phyloP scores from a whole-genome alignment of 2,113 vertebrate species.

The Tor tambroides region DNA sequence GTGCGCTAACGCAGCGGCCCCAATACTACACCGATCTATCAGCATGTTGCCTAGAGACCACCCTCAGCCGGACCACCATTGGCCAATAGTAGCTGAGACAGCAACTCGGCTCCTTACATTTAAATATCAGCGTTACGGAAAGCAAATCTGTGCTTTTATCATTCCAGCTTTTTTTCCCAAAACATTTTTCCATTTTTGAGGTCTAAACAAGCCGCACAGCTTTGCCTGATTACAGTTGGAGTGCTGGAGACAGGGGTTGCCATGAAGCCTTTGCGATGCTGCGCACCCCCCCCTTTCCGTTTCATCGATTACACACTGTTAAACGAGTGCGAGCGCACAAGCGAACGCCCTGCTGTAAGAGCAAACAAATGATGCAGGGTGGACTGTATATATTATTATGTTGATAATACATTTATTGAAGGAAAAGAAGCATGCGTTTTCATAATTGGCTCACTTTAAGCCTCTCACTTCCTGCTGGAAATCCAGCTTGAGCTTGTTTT shows the following conservation, averaged over 20 bases:
- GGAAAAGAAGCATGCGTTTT: background rate
- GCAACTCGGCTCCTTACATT: slow-evolving; percentile 21
- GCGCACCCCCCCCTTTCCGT: background rate
- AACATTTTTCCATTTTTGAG: background rate
- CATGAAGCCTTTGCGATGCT: slow-evolving; percentile 28
- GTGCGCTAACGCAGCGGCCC: background rate
- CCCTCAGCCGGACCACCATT: background rate
- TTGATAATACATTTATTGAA: background rate
- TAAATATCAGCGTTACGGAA: background rate
- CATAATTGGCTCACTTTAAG: background rate
- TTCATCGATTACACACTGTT: slow-evolving; percentile 36
- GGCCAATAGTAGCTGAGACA: slow-evolving; percentile 47
- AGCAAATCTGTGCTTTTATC: background rate
- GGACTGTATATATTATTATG: background rate
- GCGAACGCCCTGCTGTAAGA: background rate
- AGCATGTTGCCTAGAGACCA: slow-evolving; percentile 39
- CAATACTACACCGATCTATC: slow-evolving; percentile 30
- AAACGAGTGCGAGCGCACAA: background rate
- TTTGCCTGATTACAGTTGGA: slow-evolving; percentile 44
- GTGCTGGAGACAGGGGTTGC: slow-evolving; percentile 36
- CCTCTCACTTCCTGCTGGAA: background rate
- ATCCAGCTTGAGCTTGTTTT: background rate
- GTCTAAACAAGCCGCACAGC: background rate
- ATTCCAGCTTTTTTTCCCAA: background rate
- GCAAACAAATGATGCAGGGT: slow-evolving; percentile 12